These are phyloP conservation scores for Synanthedon tipuliformis DNA, from an alignment of 2,888 invertebrate species.

Conservation along the genomic window DNA sequence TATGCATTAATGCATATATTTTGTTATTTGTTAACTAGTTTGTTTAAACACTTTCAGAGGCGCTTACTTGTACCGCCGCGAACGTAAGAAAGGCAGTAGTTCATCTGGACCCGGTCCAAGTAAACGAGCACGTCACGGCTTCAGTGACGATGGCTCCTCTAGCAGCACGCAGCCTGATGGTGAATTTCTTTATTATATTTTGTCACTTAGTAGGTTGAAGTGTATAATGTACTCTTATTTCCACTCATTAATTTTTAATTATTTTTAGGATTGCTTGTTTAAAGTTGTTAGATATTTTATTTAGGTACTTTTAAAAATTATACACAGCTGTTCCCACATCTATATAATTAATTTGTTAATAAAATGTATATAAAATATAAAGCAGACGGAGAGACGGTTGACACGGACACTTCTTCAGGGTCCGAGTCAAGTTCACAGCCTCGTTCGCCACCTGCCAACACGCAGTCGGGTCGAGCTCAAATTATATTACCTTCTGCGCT, in stretches of 20 bases:
- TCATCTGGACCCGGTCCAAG: slow-evolving; percentile 31
- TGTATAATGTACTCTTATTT: too few relatives aligned
- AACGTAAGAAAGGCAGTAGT: slow-evolving; percentile 74
- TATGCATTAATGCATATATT: not conserved
- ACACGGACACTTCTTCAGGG: slow-evolving; percentile 63
- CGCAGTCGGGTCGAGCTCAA: slow-evolving; percentile 37
- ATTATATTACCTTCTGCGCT: slow-evolving; percentile 46
- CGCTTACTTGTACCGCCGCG: slow-evolving; percentile 80
- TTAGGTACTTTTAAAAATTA: too few relatives aligned
- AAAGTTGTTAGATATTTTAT: too few relatives aligned
- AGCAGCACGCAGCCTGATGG: slow-evolving; percentile 70
- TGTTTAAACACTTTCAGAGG: slow-evolving; percentile 59
- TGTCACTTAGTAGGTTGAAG: too few relatives aligned
- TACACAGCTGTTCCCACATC: too few relatives aligned
- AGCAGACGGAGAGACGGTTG: slow-evolving; percentile 44
- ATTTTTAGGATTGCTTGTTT: too few relatives aligned
- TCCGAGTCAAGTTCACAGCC: slow-evolving; percentile 46
- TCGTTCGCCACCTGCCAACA: slow-evolving; percentile 38
- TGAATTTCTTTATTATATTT: slow-evolving; percentile 3
- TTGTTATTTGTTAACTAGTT: not conserved
- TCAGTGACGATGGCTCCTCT: slow-evolving; percentile 81
- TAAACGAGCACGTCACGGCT: slow-evolving; percentile 61
- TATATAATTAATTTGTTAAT: too few relatives aligned
- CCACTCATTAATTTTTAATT: too few relatives aligned
- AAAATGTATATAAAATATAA: too few relatives aligned